Percentiles rank a stretch among this genome's conserved stretches.
Conservation (phyloP, 2,113 vertebrate species). For the Misgurnus anguillicaudatus region DNA sequence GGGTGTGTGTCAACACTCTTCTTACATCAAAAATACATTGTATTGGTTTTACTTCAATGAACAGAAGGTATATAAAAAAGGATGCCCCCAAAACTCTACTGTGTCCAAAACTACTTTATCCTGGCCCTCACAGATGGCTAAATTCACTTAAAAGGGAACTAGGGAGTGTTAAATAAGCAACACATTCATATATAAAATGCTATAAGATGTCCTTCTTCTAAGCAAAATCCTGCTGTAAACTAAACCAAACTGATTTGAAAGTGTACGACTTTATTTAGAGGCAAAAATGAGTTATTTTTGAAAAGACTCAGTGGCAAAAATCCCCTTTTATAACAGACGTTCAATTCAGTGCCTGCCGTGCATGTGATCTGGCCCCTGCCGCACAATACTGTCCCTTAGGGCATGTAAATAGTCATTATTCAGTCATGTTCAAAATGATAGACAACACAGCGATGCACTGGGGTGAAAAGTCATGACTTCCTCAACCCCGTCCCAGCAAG, state of each 20-base stretch:
- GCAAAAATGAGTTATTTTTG: constrained; percentile 26
- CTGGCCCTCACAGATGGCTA: no score
- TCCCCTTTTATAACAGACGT: constrained; percentile 48
- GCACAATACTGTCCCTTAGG: constrained; percentile 31
- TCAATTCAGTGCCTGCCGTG: constrained; percentile 47
- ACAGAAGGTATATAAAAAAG: no score
- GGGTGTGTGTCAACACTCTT: no score
- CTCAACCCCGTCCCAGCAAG: constrained; percentile 25
- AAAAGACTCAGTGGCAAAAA: constrained; percentile 30
- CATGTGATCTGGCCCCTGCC: constrained; percentile 55
- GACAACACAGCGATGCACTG: constrained; percentile 22
- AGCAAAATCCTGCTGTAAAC: not conserved
- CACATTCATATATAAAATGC: not conserved
- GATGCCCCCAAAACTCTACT: no score
- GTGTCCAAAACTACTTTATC: no score
- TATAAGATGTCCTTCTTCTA: not conserved
- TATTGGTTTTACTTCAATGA: no score
- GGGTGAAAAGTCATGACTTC: constrained; percentile 26
- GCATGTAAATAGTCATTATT: constrained; percentile 55
- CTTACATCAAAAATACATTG: no score
- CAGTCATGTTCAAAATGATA: constrained; percentile 46
- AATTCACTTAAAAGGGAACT: no score
- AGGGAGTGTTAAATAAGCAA: no score
- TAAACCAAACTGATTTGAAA: not conserved
- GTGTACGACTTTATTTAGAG: constrained; percentile 21